Percentiles rank a stretch among this genome's conserved stretches.
phyloP scores from a whole-genome alignment of 2,888 invertebrate genomes.

The Creontiades dilutus region DNA sequence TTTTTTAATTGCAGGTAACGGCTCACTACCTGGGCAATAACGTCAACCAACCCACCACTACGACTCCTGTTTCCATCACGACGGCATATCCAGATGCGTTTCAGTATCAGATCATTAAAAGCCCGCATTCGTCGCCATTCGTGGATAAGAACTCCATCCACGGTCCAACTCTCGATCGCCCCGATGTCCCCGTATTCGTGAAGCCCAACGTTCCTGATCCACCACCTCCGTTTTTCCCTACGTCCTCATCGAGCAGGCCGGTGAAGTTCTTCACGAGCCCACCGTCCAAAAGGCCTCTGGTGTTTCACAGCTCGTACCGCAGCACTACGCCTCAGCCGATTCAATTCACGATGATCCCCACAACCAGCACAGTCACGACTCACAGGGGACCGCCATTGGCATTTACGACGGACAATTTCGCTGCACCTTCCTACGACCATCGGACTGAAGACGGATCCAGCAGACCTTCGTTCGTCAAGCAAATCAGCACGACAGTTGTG shows the following conservation, averaged over 20 bases:
- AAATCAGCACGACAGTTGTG: conserved; percentile 70
- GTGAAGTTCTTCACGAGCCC: conserved; percentile 26
- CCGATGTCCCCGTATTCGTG: conserved; percentile 76
- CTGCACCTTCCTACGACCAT: conserved; percentile 74
- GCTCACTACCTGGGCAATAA: conserved; percentile 60
- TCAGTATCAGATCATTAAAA: conserved; percentile 52
- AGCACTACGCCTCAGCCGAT: not conserved
- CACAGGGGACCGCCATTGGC: conserved; percentile 75
- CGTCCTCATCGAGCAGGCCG: conserved; percentile 72
- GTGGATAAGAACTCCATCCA: conserved; percentile 65
- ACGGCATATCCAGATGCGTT: conserved; percentile 76
- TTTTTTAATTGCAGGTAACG: conserved; percentile 53
- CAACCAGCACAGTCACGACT: conserved; percentile 80
- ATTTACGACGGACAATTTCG: conserved; percentile 57
- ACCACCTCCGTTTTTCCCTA: conserved; percentile 77
- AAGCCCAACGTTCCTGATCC: conserved; percentile 51
- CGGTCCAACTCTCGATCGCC: conserved; percentile 76
- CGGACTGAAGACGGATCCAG: conserved; percentile 21
- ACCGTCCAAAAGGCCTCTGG: conserved; percentile 27
- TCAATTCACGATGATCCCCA: conserved; percentile 77
- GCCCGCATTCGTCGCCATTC: conserved; percentile 60
- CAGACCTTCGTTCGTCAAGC: conserved; percentile 65
- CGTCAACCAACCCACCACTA: conserved; percentile 16
- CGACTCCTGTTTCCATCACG: conserved; percentile 71
- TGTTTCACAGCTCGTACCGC: conserved; percentile 37